Percentiles rank a stretch among this genome's conserved stretches.
Evolutionary conservation across 1,140 invertebrate genomes (phyloP).

Genomic region (Aphelinus atriplicis): DNA sequence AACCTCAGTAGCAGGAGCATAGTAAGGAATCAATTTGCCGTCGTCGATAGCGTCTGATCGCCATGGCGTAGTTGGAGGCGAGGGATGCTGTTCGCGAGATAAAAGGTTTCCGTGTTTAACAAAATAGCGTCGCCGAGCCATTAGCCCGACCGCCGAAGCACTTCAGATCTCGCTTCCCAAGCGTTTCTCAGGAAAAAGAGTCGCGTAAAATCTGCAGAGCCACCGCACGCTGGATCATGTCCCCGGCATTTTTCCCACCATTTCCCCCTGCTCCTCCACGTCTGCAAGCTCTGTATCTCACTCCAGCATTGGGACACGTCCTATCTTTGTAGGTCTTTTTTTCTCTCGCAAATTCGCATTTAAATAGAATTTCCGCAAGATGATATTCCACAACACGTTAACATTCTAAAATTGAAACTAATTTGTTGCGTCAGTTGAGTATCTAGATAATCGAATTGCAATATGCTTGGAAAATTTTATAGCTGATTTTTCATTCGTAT

Average conservation of each 20-base stretch:
- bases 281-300: no score
- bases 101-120: constrained; percentile 67
- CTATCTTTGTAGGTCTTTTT: no score
- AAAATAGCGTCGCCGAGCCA: constrained; percentile 63
- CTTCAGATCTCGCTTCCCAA: constrained; percentile 56
- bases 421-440: no score
- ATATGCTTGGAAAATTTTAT: no score
- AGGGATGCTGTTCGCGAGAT: constrained; percentile 49
- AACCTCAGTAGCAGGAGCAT: no score
- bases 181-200: constrained; percentile 41
- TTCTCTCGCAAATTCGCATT: no score
- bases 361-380: no score
- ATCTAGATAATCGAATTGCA: no score
- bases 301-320: no score
- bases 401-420: no score
- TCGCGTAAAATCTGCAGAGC: constrained; percentile 34
- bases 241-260: constrained; percentile 4
- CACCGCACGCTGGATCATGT: constrained; percentile 17
- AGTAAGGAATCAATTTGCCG: constrained; percentile 10
- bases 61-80: constrained; percentile 38
- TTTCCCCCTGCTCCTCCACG: constrained; percentile 1
- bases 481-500: no score
- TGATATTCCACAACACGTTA: no score
- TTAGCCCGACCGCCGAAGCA: constrained; percentile 60
- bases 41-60: constrained; percentile 43